Percentiles rank a stretch among this genome's conserved stretches.
phyloP scores from a whole-genome alignment of 2,888 invertebrate genomes.

The Thereva nobilitata region DNA sequence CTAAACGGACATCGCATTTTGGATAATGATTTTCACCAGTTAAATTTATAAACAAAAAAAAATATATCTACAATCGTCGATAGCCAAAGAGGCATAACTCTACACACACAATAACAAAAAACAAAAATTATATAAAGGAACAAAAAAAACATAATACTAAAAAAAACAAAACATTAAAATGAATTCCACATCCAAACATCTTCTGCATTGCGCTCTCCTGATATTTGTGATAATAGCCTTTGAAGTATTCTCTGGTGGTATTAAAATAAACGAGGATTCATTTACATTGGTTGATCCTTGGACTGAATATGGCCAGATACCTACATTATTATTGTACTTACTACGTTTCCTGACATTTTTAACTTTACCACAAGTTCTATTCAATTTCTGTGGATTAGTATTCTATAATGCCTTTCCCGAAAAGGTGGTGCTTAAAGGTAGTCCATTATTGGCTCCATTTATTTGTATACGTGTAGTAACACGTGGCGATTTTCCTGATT shows the following conservation, averaged over 20 bases:
- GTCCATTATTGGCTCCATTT: constrained; percentile 89
- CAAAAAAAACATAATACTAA: constrained; percentile 5
- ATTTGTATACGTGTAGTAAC: constrained; percentile 94
- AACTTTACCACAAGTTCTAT: constrained; percentile 86
- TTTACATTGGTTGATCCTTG: constrained; percentile 74
- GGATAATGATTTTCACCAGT: background rate
- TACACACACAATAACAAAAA: background rate
- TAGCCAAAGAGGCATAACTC: background rate
- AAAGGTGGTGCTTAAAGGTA: constrained; percentile 84
- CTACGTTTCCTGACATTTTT: constrained; percentile 80
- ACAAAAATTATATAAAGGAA: constrained; percentile 3
- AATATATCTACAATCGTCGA: background rate
- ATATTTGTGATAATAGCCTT: constrained; percentile 74
- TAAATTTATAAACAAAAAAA: background rate
- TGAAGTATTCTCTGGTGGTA: constrained; percentile 70
- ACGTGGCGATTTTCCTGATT: constrained; percentile 88
- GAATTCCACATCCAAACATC: constrained; percentile 68
- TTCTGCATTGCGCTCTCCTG: constrained; percentile 77
- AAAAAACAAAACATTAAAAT: constrained; percentile 43
- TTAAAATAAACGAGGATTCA: constrained; percentile 62
- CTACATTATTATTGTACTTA: constrained; percentile 74
- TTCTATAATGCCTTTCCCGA: constrained; percentile 95
- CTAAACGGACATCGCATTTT: constrained; percentile 11
- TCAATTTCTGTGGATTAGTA: constrained; percentile 79
- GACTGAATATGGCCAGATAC: constrained; percentile 77